A percentile compares a stretch with the other conserved stretches of the same genome.
These are phyloP conservation scores for Maconellicoccus hirsutus DNA, from an alignment of 1,140 invertebrate species.

Conservation along the genomic window DNA sequence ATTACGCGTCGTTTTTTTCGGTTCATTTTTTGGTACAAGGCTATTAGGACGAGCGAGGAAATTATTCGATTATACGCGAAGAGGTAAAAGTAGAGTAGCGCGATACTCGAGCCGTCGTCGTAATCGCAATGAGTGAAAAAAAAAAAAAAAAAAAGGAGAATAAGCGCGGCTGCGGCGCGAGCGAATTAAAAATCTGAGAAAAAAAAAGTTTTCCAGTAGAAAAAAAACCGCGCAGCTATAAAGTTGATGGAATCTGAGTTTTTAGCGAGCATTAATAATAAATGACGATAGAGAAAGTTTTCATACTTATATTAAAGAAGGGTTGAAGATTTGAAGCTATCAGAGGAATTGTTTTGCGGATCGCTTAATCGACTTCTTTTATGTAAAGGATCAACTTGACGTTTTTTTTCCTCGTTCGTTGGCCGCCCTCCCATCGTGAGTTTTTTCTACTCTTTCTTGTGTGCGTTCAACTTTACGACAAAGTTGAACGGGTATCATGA, in stretches of 20 bases:
- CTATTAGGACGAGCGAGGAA: not conserved
- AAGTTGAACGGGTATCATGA: constrained; percentile 11
- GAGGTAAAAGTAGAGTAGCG: no score
- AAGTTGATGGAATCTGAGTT: not conserved
- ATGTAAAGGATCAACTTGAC: constrained; percentile 12
- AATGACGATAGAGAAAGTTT: constrained; percentile 18
- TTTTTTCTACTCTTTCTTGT: not conserved
- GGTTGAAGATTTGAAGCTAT: constrained; percentile 21
- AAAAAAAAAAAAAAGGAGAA: no score
- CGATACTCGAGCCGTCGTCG: no score
- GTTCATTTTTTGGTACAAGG: no score
- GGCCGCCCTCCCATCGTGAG: not conserved
- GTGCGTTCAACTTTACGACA: not conserved
- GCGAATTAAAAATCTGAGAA: not conserved
- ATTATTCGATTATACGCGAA: no score
- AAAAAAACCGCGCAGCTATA: not conserved
- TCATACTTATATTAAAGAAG: constrained; percentile 21
- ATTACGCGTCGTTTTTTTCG: no score
- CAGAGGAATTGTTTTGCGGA: constrained; percentile 21
- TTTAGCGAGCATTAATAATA: constrained; percentile 6
- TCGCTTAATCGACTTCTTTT: constrained; percentile 21
- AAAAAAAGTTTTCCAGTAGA: not conserved
- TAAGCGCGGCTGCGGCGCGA: not conserved
- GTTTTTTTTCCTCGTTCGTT: not conserved
- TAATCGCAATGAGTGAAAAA: no score